Conservation (phyloP, 2,797 vertebrate genomes). For the Pempheris klunzingeri region DNA sequence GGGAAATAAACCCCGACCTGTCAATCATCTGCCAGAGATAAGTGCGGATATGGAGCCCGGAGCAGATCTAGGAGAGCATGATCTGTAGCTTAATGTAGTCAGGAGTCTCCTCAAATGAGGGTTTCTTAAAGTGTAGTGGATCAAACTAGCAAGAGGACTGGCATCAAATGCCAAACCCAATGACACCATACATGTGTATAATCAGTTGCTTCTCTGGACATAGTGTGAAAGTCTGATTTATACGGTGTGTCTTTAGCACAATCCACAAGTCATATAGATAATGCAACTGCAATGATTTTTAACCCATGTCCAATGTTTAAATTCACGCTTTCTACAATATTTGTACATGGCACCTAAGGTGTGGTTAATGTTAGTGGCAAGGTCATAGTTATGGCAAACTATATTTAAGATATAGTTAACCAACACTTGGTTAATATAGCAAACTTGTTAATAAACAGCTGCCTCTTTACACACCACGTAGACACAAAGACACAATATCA, state of each 20-base stretch:
- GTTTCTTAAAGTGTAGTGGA: not conserved
- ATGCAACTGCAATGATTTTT: not conserved
- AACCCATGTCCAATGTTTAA: not conserved
- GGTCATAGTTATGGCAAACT: not conserved
- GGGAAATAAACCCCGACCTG: conserved; percentile 79
- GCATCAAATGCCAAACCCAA: not conserved
- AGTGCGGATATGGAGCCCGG: conserved; percentile 62
- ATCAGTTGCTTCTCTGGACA: not conserved
- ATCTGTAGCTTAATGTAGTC: conserved; percentile 60
- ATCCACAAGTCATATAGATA: not conserved
- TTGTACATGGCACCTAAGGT: not conserved
- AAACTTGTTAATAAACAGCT: too few relatives aligned
- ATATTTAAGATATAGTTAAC: not conserved
- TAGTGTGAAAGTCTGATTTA: not conserved
- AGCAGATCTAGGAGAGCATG: conserved; percentile 60
- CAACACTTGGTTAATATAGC: too few relatives aligned
- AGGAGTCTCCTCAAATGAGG: conserved; percentile 28
- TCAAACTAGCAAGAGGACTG: not conserved
- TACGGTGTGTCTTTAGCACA: not conserved
- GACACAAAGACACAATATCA: not conserved
- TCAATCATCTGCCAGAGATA: conserved; percentile 77
- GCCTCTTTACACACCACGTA: too few relatives aligned
- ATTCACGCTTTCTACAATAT: not conserved
- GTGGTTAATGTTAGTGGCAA: not conserved
- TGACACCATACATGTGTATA: not conserved